Evolutionary conservation across 2,797 vertebrate species (phyloP), one percentile per base, ranked within the genome.

Genomic region (Microctenopoma steveboyesi): DNA sequence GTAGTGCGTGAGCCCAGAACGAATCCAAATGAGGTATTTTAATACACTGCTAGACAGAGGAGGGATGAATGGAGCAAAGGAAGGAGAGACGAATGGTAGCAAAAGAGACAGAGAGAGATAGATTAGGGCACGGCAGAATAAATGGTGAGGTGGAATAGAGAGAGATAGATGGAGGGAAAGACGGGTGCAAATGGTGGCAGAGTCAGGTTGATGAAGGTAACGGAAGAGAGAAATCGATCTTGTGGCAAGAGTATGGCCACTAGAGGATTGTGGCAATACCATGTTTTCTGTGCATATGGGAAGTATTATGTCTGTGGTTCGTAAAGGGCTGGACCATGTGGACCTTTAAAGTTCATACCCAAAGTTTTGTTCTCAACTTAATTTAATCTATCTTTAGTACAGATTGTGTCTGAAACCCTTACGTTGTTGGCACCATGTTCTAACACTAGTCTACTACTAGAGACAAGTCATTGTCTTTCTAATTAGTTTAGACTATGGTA

Each of bases 201-300:
- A 56, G 74, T 76, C 64, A 84, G 73, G 83, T 63, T 78, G 76
- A 86, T 86, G 85, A 82, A 86, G 72, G 79, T 72, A 78, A 82
- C 66, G 56, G 57, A 42, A 62, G 53, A 74, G 63, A 71, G 68
- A 66, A 68, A 86, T 86, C 33, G 39, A 72, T 83, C 72, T 81
- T 81, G 43, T 77, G 61, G 78, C 59, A 42, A 55, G 72, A 70
- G 80, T 77, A 33, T 88, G 72, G 64, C 83, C 79, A 63, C 68
- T 2, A 5, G 64, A 84, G 70, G 66, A 78, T 76, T 69, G 60
- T 62, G 83, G 35, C 33, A 72, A 69, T 58, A 58, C 61, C 54
- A 42, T 65, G 48, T 64, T 76, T 64, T 73, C 47, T 65, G 14
- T 80, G 46, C 64, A 65, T 61, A 69, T 53, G 60, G 51, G 54